phyloP scores from a whole-genome alignment of 2,888 invertebrate species.

The Eristalis intricaria region DNA sequence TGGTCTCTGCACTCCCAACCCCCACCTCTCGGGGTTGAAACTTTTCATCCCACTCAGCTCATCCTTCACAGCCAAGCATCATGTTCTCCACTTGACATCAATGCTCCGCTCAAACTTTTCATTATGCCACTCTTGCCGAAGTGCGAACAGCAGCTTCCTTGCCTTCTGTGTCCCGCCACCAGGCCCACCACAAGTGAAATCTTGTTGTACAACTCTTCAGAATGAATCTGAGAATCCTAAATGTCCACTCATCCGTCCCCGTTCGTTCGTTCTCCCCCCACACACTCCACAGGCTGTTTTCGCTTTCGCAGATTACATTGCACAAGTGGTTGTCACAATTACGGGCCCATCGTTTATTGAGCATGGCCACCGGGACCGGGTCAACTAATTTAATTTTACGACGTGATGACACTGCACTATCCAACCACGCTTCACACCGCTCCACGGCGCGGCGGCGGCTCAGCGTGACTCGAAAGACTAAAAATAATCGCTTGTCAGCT shows the following conservation, averaged over 20 bases:
- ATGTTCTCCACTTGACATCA: not conserved
- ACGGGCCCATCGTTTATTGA: conserved; percentile 37
- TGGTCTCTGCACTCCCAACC: not conserved
- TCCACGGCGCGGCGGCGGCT: not conserved
- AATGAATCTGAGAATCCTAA: not conserved
- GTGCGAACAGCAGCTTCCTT: not conserved
- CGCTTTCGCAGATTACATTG: not conserved
- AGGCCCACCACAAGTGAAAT: not conserved
- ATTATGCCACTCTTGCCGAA: not conserved
- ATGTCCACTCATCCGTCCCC: conserved; percentile 10
- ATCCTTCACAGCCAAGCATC: not conserved
- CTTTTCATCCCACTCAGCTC: not conserved
- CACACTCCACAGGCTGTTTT: conserved; percentile 2
- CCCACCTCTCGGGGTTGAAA: not conserved
- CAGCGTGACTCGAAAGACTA: not conserved
- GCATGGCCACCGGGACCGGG: conserved; percentile 13
- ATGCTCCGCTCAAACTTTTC: not conserved
- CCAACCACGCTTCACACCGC: not conserved
- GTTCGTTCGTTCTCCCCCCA: not conserved
- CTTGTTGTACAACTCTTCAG: not conserved
- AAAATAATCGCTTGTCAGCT: not conserved
- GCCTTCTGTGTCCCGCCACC: not conserved
- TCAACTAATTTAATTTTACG: conserved; percentile 59
- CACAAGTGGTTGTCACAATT: conserved; percentile 36
- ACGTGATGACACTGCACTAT: conserved; percentile 35